Evolutionary conservation across 2,888 invertebrate species (phyloP), one percentile per base, ranked within the genome.

Genomic region (Clivina fossor): DNA sequence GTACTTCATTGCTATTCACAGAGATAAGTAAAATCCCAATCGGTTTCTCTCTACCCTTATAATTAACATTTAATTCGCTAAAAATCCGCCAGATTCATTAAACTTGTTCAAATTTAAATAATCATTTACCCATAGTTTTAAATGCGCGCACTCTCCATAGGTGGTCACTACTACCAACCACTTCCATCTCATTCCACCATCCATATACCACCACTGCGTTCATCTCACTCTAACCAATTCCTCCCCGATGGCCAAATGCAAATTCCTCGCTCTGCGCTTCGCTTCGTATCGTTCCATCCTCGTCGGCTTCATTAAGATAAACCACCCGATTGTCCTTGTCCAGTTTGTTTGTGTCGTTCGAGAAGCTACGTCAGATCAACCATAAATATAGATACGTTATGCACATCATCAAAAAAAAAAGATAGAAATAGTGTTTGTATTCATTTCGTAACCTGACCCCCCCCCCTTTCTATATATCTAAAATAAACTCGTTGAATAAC

Each of bases 101-200:
- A 53, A 44, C 35, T 44, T 53, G 53, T 53, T 38, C 47, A 55
- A 55, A 55, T 55, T 55, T 55, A 55, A 55, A 55, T 55, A 55
- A 47, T 38, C 40, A 51, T 51, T 51, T 51, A 43, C 51, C 8
- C 41, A 51, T 43, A 51, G 32, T 51, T 49, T 49, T 38, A 46
- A 46, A 38, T 37, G 48, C 50, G 33, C 11, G 15, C 15, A 9
- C 8, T n/a, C 54, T 55, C 32, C 55, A 55, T 55, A 47, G 55
- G 55, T 55, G 55, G 55, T 30, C 55, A 30, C 33, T 15, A n/a
- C n/a, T 35, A 38, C 40, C 15, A 8, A 8, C 33, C 9, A 7
- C 46, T 26, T 46, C 19, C 35, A 24, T 54, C 54, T 37, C 5
- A n/a, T 19, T 13, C 35, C 33, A 53, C 26, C 28, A 15, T 13